Evolutionary conservation across 2,113 vertebrate genomes (phyloP), one percentile per base, ranked within the genome.

Genomic region (Leptosomus discolor): DNA sequence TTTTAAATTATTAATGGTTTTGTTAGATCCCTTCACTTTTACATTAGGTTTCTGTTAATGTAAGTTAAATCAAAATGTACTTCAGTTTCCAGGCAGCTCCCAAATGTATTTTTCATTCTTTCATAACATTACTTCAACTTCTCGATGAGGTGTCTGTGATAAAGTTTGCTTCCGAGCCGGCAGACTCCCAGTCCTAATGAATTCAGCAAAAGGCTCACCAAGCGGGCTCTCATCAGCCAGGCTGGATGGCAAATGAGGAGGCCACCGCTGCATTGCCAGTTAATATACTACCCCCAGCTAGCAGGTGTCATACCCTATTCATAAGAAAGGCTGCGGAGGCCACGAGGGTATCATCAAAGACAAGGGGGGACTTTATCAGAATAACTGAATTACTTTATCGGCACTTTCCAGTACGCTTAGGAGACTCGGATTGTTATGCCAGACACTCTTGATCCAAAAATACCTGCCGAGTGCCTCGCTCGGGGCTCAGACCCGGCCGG

Each of bases 1-100:
- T 98, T 98, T 98, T 98, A 97, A 98, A 98, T 98, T 98, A 98
- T 98, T 98, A 98, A 98, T 98, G 97, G 96, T 98, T 98, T 98
- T 98, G 98, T 98, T 98, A 98, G 98, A 98, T 97, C 97, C 96
- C 95, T 97, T 98, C 97, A 96, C 97, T 98, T 98, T 97, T 98
- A 98, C 97, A 98, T 98, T 98, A 97, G 97, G 97, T 98, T 98
- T 98, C 97, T 97, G 97, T 98, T 98, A 98, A 98, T 98, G 98
- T 98, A 97, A 98, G 97, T 98, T 98, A 98, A 98, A 98, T 98
- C 96, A 98, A 98, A 98, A 98, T 97, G 97, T 98, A 97, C 97
- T 97, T 98, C 97, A 91, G 97, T 97, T 98, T 97, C 97, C 97
- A 96, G 97, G 95, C 97, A 94, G 96, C 85, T 98, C 97, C 97